Evolutionary conservation across 2,888 invertebrate genomes (phyloP).

Genomic region (Orthosia cruda): DNA sequence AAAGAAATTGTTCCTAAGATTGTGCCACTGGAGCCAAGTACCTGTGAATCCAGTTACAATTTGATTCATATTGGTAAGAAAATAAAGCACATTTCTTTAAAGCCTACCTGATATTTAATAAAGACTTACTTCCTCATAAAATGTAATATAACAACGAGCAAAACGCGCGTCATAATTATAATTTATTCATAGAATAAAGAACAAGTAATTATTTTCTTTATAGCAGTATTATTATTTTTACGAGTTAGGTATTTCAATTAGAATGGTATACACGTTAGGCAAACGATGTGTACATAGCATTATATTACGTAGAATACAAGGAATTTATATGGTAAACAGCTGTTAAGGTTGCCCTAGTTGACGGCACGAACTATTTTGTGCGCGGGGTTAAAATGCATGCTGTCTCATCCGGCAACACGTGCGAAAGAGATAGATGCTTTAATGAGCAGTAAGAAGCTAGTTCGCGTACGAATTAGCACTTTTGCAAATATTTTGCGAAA

Average conservation of each 20-base stretch:
- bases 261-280: conserved; percentile 4
- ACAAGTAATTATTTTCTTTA: background rate
- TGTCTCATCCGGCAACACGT: too few species aligned
- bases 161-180: conserved; percentile 1
- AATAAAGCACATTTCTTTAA: background rate
- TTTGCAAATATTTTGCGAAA: too few species aligned
- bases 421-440: too few species aligned
- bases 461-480: too few species aligned
- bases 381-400: too few species aligned
- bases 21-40: conserved; percentile 50
- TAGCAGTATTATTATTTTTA: conserved; percentile 17
- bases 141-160: conserved; percentile 10
- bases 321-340: conserved; percentile 17
- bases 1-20: conserved; percentile 35
- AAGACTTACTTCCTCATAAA: conserved; percentile 15
- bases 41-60: conserved; percentile 55
- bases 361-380: too few species aligned
- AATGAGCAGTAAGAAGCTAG: too few species aligned
- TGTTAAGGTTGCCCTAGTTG: too few species aligned
- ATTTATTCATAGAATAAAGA: conserved; percentile 19
- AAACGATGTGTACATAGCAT: conserved; percentile 4
- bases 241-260: conserved; percentile 20
- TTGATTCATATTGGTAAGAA: conserved; percentile 5
- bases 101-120: background rate
- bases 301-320: conserved; percentile 17